phyloP scores from a whole-genome alignment of 2,888 invertebrate genomes.

The Molanna angustata region DNA sequence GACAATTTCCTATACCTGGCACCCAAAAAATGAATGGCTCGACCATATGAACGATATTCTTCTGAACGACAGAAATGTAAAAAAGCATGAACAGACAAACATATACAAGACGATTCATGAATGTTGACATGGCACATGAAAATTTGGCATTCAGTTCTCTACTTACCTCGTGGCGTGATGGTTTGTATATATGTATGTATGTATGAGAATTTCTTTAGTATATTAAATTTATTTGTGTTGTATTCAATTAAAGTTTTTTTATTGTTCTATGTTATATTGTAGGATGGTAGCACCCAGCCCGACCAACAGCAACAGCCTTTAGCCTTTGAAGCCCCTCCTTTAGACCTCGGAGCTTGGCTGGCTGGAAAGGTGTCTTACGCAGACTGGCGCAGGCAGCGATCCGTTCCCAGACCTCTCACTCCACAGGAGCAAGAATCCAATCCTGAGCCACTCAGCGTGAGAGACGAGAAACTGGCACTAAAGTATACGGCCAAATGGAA shows the following conservation, averaged over 20 bases:
- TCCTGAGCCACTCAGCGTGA: conserved; percentile 25
- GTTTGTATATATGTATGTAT: too few species aligned
- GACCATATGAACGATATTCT: too few species aligned
- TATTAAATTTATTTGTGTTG: too few species aligned
- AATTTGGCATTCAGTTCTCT: too few species aligned
- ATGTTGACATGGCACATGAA: too few species aligned
- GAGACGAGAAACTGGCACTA: conserved; percentile 40
- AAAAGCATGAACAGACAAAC: too few species aligned
- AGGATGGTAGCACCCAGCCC: conserved; percentile 10
- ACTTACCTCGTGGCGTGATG: too few species aligned
- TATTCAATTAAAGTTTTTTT: neutral
- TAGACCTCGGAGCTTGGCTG: conserved; percentile 56
- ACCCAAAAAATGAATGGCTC: too few species aligned
- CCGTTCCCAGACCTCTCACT: conserved; percentile 33
- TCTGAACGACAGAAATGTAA: too few species aligned
- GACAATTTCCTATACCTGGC: too few species aligned
- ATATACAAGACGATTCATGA: too few species aligned
- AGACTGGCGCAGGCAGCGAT: conserved; percentile 49
- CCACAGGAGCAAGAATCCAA: neutral
- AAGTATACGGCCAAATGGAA: conserved; percentile 50
- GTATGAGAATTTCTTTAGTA: too few species aligned
- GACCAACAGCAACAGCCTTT: conserved; percentile 6
- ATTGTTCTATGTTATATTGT: neutral
- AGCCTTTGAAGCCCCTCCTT: conserved; percentile 43
- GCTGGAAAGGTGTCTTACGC: conserved; percentile 46